Evolutionary conservation across 2,797 vertebrate species (phyloP).

Genomic region (Neopelma chrysocephalum): DNA sequence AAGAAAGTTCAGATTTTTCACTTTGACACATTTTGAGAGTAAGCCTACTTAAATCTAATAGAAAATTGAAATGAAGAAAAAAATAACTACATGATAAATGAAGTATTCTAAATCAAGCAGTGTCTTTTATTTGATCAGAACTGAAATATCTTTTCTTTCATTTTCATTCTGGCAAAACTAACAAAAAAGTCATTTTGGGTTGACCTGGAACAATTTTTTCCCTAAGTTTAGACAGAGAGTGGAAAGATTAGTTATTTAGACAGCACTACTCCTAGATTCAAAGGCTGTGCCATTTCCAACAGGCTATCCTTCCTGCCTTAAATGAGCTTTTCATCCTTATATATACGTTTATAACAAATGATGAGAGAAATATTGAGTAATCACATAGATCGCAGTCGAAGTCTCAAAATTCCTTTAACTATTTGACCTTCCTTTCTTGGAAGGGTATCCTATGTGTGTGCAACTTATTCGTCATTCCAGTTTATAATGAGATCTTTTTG

Average conservation of each 20-base stretch:
- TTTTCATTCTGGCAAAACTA: constrained; percentile 25
- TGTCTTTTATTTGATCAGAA: neutral
- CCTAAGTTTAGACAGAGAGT: neutral
- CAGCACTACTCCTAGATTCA: constrained; percentile 8
- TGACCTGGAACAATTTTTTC: constrained; percentile 19
- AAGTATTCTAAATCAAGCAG: neutral
- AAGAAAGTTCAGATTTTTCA: neutral
- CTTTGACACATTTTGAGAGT: neutral
- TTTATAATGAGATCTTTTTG: constrained; percentile 19
- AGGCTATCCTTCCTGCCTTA: constrained; percentile 49
- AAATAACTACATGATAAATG: neutral
- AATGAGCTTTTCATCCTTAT: constrained; percentile 36
- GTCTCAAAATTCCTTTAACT: constrained; percentile 22
- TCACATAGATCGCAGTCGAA: neutral
- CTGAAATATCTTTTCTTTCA: constrained; percentile 11
- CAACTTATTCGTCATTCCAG: neutral
- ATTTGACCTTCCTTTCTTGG: constrained; percentile 36
- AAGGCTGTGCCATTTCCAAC: constrained; percentile 1
- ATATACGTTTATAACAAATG: constrained; percentile 24
- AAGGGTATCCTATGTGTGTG: neutral
- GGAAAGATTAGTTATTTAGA: constrained; percentile 45
- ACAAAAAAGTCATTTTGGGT: neutral
- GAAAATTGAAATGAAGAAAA: neutral
- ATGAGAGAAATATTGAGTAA: constrained; percentile 51
- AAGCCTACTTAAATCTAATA: neutral